A percentile compares a stretch with the other conserved stretches of the same genome.
Evolutionary conservation across 2,888 invertebrate genomes (phyloP).

Genomic region (Pegoplata infirma): DNA sequence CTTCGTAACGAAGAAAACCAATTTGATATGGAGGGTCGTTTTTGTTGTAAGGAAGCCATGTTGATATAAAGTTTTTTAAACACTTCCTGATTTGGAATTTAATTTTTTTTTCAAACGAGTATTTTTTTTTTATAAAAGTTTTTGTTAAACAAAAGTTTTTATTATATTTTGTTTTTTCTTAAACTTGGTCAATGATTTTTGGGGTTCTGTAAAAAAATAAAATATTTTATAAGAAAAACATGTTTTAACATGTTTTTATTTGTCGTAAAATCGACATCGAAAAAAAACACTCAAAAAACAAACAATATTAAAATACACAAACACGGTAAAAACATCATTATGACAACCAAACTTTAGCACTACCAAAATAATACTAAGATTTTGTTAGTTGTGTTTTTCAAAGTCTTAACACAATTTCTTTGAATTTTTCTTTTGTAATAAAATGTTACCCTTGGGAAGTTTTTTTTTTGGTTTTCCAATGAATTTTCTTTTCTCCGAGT

Average conservation of each 20-base stretch:
- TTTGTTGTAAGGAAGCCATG: slow-evolving; percentile 79
- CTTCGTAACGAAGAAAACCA: slow-evolving; percentile 90
- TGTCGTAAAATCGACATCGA: neutral
- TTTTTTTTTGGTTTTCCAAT: no score
- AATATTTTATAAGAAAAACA: slow-evolving; percentile 6
- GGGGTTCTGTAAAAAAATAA: slow-evolving; percentile 27
- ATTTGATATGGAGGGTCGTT: slow-evolving; percentile 85
- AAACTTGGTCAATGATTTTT: slow-evolving; percentile 14
- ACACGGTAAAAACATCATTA: slow-evolving; percentile 14
- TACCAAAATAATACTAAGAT: slow-evolving; percentile 29
- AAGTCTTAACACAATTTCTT: slow-evolving; percentile 14
- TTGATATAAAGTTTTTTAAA: slow-evolving; percentile 27
- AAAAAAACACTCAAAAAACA: slow-evolving; percentile 39
- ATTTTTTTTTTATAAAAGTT: no score
- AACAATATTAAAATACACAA: slow-evolving; percentile 36
- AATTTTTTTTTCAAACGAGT: slow-evolving; percentile 16
- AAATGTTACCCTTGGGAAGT: slow-evolving; percentile 57
- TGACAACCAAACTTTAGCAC: slow-evolving; percentile 43
- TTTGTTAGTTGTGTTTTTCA: neutral
- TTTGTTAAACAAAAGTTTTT: no score
- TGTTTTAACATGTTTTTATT: slow-evolving; percentile 1
- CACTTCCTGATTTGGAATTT: slow-evolving; percentile 48
- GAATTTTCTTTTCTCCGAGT: slow-evolving; percentile 19
- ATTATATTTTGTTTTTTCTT: slow-evolving; percentile 5
- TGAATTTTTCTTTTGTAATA: slow-evolving; percentile 49